A percentile compares a stretch with the other conserved stretches of the same genome.
Evolutionary conservation across 2,113 vertebrate species (phyloP).

Genomic region (Smithornis capensis): DNA sequence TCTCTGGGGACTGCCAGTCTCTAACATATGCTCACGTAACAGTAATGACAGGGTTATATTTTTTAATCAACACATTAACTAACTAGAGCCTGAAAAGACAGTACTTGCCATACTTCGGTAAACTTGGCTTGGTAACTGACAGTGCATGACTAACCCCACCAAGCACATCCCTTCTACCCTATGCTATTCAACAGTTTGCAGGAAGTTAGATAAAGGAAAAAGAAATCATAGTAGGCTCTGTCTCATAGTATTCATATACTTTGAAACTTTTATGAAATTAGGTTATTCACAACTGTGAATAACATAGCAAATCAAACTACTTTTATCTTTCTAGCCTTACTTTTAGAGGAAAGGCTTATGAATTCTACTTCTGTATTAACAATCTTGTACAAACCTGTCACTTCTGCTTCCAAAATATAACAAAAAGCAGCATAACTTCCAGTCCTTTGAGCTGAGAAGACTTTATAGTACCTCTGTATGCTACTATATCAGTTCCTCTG

Average conservation of each 20-base stretch:
- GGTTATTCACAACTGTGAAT: background rate
- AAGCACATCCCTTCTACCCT: background rate
- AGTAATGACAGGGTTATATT: background rate
- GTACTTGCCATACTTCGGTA: background rate
- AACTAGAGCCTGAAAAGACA: background rate
- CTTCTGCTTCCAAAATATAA: constrained; percentile 4
- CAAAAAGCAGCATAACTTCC: background rate
- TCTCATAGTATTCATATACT: background rate
- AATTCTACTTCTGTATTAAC: background rate
- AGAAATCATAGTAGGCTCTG: background rate
- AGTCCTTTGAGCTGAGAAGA: background rate
- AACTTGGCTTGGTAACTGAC: background rate
- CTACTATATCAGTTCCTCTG: background rate
- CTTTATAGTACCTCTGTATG: background rate
- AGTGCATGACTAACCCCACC: background rate
- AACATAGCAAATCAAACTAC: background rate
- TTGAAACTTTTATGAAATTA: background rate
- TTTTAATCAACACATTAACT: background rate
- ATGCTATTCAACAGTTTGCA: background rate
- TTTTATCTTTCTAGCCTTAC: background rate
- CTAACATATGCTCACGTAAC: background rate
- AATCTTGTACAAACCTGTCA: constrained; percentile 10
- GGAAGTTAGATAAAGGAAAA: background rate
- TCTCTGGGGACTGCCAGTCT: background rate
- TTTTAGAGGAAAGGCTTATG: background rate